Conservation (phyloP, 2,797 vertebrate genomes). For the Taeniopygia guttata region DNA sequence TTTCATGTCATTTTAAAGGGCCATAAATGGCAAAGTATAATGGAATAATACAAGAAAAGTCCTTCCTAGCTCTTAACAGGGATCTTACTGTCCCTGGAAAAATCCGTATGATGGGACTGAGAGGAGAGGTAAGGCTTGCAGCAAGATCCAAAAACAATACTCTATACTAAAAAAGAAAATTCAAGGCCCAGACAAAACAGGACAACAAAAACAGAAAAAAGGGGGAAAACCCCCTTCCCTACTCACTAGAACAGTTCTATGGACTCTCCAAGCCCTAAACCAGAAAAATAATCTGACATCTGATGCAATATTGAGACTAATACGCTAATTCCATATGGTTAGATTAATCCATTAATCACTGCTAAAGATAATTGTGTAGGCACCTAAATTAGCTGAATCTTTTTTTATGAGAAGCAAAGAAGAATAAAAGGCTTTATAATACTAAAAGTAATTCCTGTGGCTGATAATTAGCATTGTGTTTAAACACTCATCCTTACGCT, state of each 20-base stretch:
- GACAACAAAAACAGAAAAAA: rapidly evolving
- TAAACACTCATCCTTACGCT: not conserved
- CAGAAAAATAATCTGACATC: conserved; percentile 12
- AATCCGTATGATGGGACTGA: not conserved
- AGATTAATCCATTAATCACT: conserved; percentile 52
- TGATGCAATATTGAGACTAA: conserved; percentile 38
- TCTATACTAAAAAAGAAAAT: not conserved
- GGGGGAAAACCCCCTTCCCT: rapidly evolving
- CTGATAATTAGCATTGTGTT: not conserved
- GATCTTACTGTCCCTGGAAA: not conserved
- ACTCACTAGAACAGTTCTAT: not conserved
- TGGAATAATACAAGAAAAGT: not conserved
- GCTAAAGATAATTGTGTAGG: conserved; percentile 14
- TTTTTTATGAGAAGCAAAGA: not conserved
- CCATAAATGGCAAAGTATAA: not conserved
- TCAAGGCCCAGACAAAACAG: not conserved
- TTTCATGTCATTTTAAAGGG: conserved; percentile 1
- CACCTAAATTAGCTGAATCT: not conserved
- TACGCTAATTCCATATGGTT: not conserved
- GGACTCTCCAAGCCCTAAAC: not conserved
- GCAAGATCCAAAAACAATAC: not conserved
- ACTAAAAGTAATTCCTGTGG: not conserved
- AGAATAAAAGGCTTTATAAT: not conserved
- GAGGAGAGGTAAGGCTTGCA: not conserved
- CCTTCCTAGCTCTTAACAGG: not conserved